A percentile compares a stretch with the other conserved stretches of the same genome.
Conservation (phyloP, 2,888 invertebrate genomes). For the Ommatoiulus sabulosus region DNA sequence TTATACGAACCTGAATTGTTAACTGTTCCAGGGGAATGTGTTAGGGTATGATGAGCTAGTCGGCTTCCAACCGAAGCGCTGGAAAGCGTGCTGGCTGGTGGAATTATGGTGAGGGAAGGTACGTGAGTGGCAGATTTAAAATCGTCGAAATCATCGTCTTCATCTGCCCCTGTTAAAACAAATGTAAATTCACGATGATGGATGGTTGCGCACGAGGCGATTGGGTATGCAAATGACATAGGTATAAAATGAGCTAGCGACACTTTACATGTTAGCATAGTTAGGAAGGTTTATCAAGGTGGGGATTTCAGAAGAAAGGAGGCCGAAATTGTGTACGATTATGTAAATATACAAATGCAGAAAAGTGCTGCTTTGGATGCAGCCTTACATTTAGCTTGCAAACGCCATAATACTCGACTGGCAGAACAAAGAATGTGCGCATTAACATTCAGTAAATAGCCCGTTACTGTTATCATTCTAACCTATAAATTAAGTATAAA, state of each 20-base stretch:
- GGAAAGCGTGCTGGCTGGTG: background rate
- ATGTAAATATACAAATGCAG: no score
- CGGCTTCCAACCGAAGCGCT: conserved; percentile 51
- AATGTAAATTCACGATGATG: background rate
- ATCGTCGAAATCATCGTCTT: conserved; percentile 56
- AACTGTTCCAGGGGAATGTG: background rate
- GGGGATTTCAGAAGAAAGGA: no score
- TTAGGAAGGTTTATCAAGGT: no score
- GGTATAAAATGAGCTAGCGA: no score
- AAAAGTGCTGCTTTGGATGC: no score
- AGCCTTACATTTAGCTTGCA: no score
- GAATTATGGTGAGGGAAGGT: background rate
- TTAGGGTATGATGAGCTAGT: conserved; percentile 52
- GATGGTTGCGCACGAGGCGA: background rate
- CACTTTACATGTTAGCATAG: no score
- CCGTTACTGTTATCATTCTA: no score
- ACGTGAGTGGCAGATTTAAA: conserved; percentile 51
- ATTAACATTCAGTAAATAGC: no score
- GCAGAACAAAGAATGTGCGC: no score
- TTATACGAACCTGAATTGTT: background rate
- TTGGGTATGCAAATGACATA: background rate
- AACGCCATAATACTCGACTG: no score
- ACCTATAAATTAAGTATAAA: background rate
- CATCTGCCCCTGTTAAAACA: background rate
- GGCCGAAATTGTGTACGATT: no score